A percentile compares a stretch with the other conserved stretches of the same genome.
These are phyloP conservation scores for Peromyscus melanophrys DNA, from an alignment of 2,797 vertebrate genomes.

Conservation along the genomic window DNA sequence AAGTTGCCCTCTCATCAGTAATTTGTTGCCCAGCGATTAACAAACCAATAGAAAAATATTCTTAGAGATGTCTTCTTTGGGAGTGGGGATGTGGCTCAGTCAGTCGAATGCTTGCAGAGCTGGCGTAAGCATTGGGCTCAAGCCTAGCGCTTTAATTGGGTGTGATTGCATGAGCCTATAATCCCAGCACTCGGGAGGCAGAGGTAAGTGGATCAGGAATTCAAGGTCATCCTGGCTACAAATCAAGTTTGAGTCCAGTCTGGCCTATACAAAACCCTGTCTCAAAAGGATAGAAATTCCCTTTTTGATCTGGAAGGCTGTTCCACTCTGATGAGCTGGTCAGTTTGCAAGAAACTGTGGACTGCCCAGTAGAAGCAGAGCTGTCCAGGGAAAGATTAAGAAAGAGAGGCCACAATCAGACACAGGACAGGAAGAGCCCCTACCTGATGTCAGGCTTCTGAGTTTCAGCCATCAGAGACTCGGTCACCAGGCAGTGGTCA, in stretches of 20 bases:
- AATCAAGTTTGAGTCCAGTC: neutral
- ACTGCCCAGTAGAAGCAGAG: neutral
- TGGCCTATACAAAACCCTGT: neutral
- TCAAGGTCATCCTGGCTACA: neutral
- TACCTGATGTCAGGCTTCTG: neutral
- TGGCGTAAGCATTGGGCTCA: neutral
- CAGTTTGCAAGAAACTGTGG: neutral
- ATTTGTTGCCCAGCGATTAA: neutral
- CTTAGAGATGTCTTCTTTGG: neutral
- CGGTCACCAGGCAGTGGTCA: neutral
- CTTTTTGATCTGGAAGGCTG: neutral
- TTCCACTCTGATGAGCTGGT: neutral
- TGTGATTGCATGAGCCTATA: too few relatives aligned
- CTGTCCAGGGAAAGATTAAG: neutral
- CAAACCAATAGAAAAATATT: neutral
- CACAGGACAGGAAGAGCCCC: neutral
- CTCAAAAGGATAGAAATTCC: neutral
- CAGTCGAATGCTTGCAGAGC: neutral
- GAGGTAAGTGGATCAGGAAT: neutral
- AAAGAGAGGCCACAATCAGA: neutral
- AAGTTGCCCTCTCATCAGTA: neutral
- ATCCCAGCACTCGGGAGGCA: neutral
- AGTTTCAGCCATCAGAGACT: neutral
- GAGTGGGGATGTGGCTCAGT: neutral
- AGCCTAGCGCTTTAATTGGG: neutral